These are phyloP conservation scores for Carpatolechia fugitivella DNA, from an alignment of 2,888 invertebrate genomes.

Conservation along the genomic window DNA sequence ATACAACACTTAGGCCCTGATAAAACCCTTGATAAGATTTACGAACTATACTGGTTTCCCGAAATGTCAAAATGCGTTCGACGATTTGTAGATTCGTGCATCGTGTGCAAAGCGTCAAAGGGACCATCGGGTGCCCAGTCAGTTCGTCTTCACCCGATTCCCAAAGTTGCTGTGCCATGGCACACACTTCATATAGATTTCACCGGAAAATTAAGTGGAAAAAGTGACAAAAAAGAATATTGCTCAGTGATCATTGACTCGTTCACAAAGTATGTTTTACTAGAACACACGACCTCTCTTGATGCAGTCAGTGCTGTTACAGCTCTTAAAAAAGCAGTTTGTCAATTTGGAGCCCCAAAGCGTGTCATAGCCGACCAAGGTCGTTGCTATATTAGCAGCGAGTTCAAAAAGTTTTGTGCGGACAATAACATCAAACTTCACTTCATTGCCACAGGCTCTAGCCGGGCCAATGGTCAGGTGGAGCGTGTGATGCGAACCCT, in stretches of 20 bases:
- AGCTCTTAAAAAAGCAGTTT: constrained; percentile 20
- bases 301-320: constrained; percentile 14
- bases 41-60: too few species aligned
- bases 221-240: constrained; percentile 29
- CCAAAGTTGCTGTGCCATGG: constrained; percentile 29
- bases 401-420: constrained; percentile 21
- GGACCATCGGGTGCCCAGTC: too few species aligned
- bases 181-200: constrained; percentile 39
- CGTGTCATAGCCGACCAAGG: constrained; percentile 26
- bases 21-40: too few species aligned
- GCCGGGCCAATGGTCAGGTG: constrained; percentile 24
- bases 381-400: constrained; percentile 19
- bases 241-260: constrained; percentile 31
- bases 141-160: too few species aligned
- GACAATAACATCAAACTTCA: constrained; percentile 22
- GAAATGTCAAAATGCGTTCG: too few species aligned
- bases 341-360: constrained; percentile 22
- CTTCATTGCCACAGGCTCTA: constrained; percentile 23
- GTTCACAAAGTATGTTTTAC: constrained; percentile 23
- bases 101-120: too few species aligned
- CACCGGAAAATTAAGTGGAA: constrained; percentile 14
- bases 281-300: constrained; percentile 19
- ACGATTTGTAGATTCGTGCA: too few species aligned
- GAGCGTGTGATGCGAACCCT: constrained; percentile 22
- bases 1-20: too few species aligned